Percentiles rank a stretch among this genome's conserved stretches.
phyloP scores from a whole-genome alignment of 92 coral and sea anemone species.

The Epizoanthus fatuus region DNA sequence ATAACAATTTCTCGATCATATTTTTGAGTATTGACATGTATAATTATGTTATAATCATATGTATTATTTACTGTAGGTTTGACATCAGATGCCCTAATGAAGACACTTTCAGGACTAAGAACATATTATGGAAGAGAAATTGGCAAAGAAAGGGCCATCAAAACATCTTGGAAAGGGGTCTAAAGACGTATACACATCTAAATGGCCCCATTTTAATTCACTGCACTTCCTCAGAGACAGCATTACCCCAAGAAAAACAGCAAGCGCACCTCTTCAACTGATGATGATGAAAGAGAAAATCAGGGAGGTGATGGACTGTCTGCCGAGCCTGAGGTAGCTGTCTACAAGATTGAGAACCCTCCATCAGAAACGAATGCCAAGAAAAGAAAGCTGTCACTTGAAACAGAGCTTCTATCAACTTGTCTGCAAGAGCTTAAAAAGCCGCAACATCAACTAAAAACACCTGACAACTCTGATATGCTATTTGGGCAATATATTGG shows the following conservation, averaged over 20 bases:
- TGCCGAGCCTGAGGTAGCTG: no score
- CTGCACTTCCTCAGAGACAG: constrained; percentile 57
- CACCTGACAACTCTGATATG: constrained; percentile 34
- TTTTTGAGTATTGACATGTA: no score
- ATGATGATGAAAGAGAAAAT: no score
- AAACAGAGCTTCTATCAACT: constrained; percentile 58
- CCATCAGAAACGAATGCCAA: constrained; percentile 31
- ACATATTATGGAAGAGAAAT: constrained; percentile 79
- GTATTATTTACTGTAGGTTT: constrained; percentile 41
- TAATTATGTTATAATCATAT: background rate
- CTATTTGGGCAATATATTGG: constrained; percentile 58
- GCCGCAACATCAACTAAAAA: background rate
- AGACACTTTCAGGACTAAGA: constrained; percentile 56
- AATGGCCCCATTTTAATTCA: constrained; percentile 54
- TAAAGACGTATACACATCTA: constrained; percentile 65
- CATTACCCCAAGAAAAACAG: constrained; percentile 72
- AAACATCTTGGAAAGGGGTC: constrained; percentile 53
- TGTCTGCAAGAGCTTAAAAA: constrained; percentile 58
- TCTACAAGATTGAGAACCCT: constrained; percentile 38
- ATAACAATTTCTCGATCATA: no score
- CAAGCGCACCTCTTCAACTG: background rate
- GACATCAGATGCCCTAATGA: constrained; percentile 60
- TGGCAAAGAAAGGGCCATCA: constrained; percentile 71
- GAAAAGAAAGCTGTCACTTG: constrained; percentile 44
- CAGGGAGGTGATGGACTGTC: no score